Evolutionary conservation across 2,113 vertebrate species (phyloP), one percentile per base, ranked within the genome.

Genomic region (Elephas maximus): DNA sequence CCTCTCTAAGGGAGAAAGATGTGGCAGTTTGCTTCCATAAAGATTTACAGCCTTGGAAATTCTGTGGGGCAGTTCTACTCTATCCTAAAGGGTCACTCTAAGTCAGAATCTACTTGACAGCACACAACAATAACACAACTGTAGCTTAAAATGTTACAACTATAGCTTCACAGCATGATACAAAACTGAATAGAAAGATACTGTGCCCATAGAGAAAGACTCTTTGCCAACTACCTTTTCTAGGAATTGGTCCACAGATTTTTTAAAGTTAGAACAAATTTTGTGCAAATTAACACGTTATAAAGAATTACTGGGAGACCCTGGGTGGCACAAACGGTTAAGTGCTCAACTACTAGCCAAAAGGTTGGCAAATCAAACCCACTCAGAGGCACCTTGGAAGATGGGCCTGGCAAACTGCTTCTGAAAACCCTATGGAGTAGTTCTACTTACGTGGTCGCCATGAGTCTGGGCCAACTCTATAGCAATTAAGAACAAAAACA

Each of bases 241-340:
- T 74, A 67, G 33, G 23, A 93, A 93, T 23, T 78, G 6, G 44
- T 33, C 24, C 21, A 81, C 18, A 85, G 18, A 81, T 81, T 90
- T 95, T 86, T 44, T 15, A 73, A 94, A 94, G 41, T 65, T 88
- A 79, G 41, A 28, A 77, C 45, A 82, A 60, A 90, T 1, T 93
- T 28, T 48, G 12, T 44, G 26, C 74, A 91, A 95, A 77, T 63
- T 57, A 81, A 62, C 51, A 3, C 73, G 17, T n/a, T 89, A 69
- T 44, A 85, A 89, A 74, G 44, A 65, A 84, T 79, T 90, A 95
- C 12, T 69, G 28, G 11, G 65, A 30, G 21, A 26, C 23, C 14
- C 11, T n/a, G 33, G 69, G 69, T 71, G 69, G 69, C 30, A 71
- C 33, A 71, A 71, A 71, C 3, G 5, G 33, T 71, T 71, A 71